Evolutionary conservation across 2,113 vertebrate genomes (phyloP), one percentile per base, ranked within the genome.

Genomic region (Pyrgilauda ruficollis): DNA sequence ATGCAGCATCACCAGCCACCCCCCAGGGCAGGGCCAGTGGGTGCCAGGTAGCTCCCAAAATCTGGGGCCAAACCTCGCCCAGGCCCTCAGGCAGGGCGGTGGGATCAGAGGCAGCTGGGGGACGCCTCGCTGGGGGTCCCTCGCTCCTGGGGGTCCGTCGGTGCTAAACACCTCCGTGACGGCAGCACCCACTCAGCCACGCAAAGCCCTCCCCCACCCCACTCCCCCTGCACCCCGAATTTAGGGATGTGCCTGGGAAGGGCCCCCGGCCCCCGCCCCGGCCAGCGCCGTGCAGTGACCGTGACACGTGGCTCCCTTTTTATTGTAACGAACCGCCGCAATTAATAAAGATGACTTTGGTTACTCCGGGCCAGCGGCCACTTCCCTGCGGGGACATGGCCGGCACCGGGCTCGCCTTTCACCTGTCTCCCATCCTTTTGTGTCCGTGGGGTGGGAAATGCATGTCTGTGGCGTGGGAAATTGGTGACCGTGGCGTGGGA

Each of bases 221-320:
- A 4, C 62, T 79, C 46, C 52, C 53, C 44, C 62, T 9, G 31
- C 84, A 84, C 85, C 85, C 69, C 21, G 4, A 41, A 81, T 64
- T 89, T 90, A 77, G 93, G 91, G 95, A 84, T 21, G 82, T 77
- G 89, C 78, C 93, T 91, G 88, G 91, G 85, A 87, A 78, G 82
- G 86, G 73, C 50, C 46, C 66, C 88, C 22, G 62, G 94, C 91
- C 79, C 91, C 95, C 55, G 3, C 80, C 87, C 92, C 24, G 81
- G 96, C 96, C 96, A 94, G 88, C 94, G 66, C 96, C 90, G 89
- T 96, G 96, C 96, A 95, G 96, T 97, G 96, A 97, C 96, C 90
- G 95, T 97, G 96, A 95, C 95, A 96, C 93, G 95, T 97, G 97
- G 96, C 96, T 97, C 96, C 97, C 95, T 96, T 97, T 97, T 97